These are phyloP conservation scores for Thunnus maccoyii DNA, from an alignment of 2,113 vertebrate genomes.

Conservation along the genomic window DNA sequence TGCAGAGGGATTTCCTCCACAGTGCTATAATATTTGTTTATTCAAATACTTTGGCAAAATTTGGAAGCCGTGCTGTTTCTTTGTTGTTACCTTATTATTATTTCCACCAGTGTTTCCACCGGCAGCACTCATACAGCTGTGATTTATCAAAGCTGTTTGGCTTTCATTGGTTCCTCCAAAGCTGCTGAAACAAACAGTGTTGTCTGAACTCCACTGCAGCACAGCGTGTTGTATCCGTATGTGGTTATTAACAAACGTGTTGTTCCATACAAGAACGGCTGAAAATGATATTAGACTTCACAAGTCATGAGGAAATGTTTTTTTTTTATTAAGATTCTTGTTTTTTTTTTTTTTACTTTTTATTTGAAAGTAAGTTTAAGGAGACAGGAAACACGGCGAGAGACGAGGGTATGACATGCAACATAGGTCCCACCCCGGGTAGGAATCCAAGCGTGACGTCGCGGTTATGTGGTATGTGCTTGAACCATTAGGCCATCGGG, in stretches of 20 bases:
- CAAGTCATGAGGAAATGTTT: neutral
- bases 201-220: neutral
- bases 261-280: neutral
- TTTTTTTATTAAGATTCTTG: too few species aligned
- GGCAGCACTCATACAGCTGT: neutral
- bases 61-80: neutral
- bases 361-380: too few species aligned
- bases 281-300: neutral
- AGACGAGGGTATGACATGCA: too few species aligned
- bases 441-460: too few species aligned
- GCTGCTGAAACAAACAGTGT: conserved; percentile 1
- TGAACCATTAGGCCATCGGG: too few species aligned
- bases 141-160: conserved; percentile 4
- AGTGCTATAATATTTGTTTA: neutral
- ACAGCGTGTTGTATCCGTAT: neutral
- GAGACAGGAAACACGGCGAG: too few species aligned
- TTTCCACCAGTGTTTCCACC: neutral
- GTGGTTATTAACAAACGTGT: neutral
- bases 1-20: neutral
- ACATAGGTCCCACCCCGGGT: too few species aligned
- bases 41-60: conserved; percentile 4
- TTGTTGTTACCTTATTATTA: conserved; percentile 3
- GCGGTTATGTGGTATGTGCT: too few species aligned
- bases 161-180: neutral
- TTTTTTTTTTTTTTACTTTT: too few species aligned